Base-by-base conservation (phyloP, 1,140 invertebrate species). In the Drosophila bifasciata region DNA sequence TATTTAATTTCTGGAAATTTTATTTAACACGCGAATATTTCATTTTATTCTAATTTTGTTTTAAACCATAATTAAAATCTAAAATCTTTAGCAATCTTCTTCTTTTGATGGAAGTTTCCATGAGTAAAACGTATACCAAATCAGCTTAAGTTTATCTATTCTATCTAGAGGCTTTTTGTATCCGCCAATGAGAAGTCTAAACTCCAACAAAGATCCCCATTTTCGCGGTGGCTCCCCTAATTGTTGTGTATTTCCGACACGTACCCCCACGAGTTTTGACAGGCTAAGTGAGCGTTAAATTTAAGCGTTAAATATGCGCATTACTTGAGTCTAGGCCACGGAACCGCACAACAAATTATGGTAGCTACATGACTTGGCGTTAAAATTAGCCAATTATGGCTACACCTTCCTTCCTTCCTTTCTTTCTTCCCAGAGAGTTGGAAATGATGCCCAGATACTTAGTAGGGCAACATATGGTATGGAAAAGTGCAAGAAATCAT, bases 361-460 rank as follows among this genome's bases (percentile, higher is more conserved):
- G 44, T 1, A 16, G 63, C 73, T 74, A 77, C 81, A 85, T 86
- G 81, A 85, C 81, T 86, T 67, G 77, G 63, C 77, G 63, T 44
- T 59, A 77, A 77, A 81, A 85, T 86, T 79, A 45, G 63, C 60
- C 68, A 74, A 74, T 70, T 85, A 74, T 23, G 51, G 6, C 43
- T 13, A 13, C 32, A 36, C 32, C 32, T 36, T 36, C 32, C 32
- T 36, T 3, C 28, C 23, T 23, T 23, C 23, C 23, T 23, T 5
- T 1, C 23, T 25, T 25, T 5, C 23, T 5, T 25, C 1, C 32
- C 11, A 36, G 32, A 32, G 13, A 52, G 40, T 8, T 13, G 40
- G 13, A 45, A 39, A 28, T 25, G 7, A 17, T 46, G 16, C 21
- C n/a, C 13, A 9, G 19, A 60, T 32, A 8, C 28, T 9, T 51